Evolutionary conservation across 2,113 vertebrate genomes (phyloP), one percentile per base, ranked within the genome.

Genomic region (Porphyrio hochstetteri): DNA sequence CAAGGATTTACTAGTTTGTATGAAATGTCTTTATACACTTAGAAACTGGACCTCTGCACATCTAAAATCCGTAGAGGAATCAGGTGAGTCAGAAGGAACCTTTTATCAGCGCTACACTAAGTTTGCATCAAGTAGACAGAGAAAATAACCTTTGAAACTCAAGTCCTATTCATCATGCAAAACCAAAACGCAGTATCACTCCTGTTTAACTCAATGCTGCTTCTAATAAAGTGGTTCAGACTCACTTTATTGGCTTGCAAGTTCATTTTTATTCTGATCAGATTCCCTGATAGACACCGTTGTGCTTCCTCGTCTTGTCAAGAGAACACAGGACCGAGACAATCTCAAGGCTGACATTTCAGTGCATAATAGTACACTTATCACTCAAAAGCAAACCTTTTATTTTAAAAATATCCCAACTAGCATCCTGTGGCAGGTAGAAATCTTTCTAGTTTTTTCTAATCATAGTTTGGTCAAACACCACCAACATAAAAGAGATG

Each of bases 111-210:
- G 13, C 46, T 52, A 48, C 28, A 46, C 35, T 5, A 28, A 55
- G 55, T 74, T 46, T 70, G 35, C 79, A 85, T 67, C 80, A 88
- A 60, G 36, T 0, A 82, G 78, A 72, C 63, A 89, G 63, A 93
- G 59, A 80, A 93, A 95, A 95, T 60, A 92, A 74, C 69, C 53
- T 90, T 69, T 90, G 70, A 44, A 92, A 93, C 38, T 57, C 33
- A 92, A 92, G 40, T 31, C 25, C 65, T 59, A 76, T 61, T 92
- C 84, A 96, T 85, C 88, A 86, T 67, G 86, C 52, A 93, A 87
- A 82, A 53, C 35, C 59, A 68, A 68, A 95, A 93, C 27, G 55
- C 77, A 57, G 48, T 28, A 64, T 28, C 4, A 2, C 19, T 90
- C n/a, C 70, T 71, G 55, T 85, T 92, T 85, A 92, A 94, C 70